Evolutionary conservation across 2,113 vertebrate species (phyloP), one percentile per base, ranked within the genome.

Genomic region (Proteles cristata): DNA sequence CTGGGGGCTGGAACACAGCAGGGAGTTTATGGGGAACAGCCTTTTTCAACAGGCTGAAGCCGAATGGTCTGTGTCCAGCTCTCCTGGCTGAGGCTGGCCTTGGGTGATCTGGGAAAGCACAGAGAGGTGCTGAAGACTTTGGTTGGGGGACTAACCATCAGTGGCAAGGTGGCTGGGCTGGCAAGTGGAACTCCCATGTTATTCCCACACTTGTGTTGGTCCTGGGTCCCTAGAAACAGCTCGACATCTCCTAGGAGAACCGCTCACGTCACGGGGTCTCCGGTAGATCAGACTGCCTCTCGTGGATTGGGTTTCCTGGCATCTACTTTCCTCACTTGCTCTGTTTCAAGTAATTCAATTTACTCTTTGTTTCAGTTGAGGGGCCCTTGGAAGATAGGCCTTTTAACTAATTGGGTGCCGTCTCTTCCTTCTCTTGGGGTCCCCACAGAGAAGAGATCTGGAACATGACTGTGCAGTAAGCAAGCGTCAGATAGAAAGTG

Each of bases 131-230:
- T 74, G 66, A 88, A 58, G 39, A n/a, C 35, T 73, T n/a, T 92
- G 90, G 48, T 66, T 66, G 63, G 45, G 89, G 68, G 69, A 88
- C 14, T 12, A 35, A 58, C 93, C 19, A 4, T 5, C 71, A 61
- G 69, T 0, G 2, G 7, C 45, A 66, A 77, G 92, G 76, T 1
- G 45, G 74, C 53, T 76, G 55, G 89, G 69, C 65, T 84, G 45
- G 53, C 74, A 77, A 87, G 68, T 66, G 92, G 66, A 82, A 65
- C 88, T 93, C 95, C 94, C 96, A 96, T 88, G 93, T 95, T 89
- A 94, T 93, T 96, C 79, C 35, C 90, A 55, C 39, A n/a, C 85
- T 92, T 88, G 69, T 63, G 65, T 48, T 16, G 69, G 11, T 65
- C 87, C 88, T 80, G 33, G 19, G 73, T 98, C 95, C 68, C 90